phyloP scores from a whole-genome alignment of 2,113 vertebrate species.

The Onychostoma macrolepis region DNA sequence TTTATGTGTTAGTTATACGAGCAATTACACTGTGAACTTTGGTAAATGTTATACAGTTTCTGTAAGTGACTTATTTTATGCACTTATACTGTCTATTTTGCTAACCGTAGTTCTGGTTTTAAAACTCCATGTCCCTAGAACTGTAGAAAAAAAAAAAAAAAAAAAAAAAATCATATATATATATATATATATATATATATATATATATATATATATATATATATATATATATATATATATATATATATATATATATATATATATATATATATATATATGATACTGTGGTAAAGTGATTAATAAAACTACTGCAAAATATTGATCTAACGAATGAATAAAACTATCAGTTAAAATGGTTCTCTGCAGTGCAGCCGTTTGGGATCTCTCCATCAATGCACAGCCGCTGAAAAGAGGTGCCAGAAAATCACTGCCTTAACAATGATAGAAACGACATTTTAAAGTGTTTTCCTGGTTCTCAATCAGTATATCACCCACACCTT shows the following conservation, averaged over 20 bases:
- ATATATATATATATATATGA: too few relatives aligned
- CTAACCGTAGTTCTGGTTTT: background rate
- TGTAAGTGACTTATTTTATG: background rate
- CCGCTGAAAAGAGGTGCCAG: background rate
- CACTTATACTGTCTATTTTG: background rate
- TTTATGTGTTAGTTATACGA: constrained; percentile 28
- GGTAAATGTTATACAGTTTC: background rate
- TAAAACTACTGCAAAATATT: too few relatives aligned
- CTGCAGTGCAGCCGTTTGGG: background rate
- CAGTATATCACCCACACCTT: background rate
- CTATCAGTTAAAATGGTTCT: background rate
- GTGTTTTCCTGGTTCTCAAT: background rate
- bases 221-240: too few relatives aligned
- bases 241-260: too few relatives aligned
- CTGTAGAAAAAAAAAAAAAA: too few relatives aligned
- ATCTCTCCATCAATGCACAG: background rate
- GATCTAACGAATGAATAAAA: too few relatives aligned
- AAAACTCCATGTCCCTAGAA: background rate
- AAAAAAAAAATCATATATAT: too few relatives aligned
- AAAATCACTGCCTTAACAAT: background rate
- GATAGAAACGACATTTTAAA: background rate
- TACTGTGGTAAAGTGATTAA: too few relatives aligned
- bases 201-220: too few relatives aligned
- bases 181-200: too few relatives aligned
- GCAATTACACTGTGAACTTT: constrained; percentile 20